Evolutionary conservation across 23 tunicate species (phyloP).

Genomic region (Corella eumyota): DNA sequence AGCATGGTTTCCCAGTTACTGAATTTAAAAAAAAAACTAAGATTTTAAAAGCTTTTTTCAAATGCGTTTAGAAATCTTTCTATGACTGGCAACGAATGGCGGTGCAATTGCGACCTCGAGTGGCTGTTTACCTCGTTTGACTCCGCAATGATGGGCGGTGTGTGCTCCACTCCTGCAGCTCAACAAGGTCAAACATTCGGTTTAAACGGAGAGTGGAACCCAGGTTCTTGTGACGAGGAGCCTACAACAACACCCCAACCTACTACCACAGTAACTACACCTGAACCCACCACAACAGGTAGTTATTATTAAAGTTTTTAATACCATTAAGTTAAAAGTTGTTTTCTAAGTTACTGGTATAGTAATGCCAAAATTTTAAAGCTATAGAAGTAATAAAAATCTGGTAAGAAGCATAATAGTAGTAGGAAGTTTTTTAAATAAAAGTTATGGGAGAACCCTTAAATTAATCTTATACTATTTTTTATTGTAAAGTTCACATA

Average conservation of each 20-base stretch:
- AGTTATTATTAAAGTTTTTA: neutral
- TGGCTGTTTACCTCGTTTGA: constrained; percentile 43
- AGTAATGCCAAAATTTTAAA: no score
- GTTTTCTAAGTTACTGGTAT: no score
- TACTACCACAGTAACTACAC: constrained; percentile 1
- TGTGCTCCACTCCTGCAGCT: constrained; percentile 39
- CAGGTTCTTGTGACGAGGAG: constrained; percentile 14
- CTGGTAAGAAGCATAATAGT: no score
- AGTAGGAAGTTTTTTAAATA: no score
- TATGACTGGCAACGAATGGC: constrained; percentile 32
- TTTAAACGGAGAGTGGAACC: constrained; percentile 28
- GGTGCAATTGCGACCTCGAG: constrained; percentile 62
- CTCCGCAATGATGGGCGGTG: constrained; percentile 31
- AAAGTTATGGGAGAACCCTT: no score
- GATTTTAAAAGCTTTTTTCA: no score
- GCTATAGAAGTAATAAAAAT: no score
- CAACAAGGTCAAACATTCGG: constrained; percentile 34
- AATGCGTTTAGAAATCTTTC: constrained; percentile 13
- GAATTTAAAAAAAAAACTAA: no score
- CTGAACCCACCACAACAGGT: constrained; percentile 7
- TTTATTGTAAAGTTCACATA: no score
- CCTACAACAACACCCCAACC: constrained; percentile 18
- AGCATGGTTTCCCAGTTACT: no score
- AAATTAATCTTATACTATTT: no score
- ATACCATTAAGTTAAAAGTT: no score